Percentiles rank a stretch among this genome's conserved stretches.
phyloP scores from a whole-genome alignment of 2,797 vertebrate genomes.

The Pipistrellus pipistrellus region DNA sequence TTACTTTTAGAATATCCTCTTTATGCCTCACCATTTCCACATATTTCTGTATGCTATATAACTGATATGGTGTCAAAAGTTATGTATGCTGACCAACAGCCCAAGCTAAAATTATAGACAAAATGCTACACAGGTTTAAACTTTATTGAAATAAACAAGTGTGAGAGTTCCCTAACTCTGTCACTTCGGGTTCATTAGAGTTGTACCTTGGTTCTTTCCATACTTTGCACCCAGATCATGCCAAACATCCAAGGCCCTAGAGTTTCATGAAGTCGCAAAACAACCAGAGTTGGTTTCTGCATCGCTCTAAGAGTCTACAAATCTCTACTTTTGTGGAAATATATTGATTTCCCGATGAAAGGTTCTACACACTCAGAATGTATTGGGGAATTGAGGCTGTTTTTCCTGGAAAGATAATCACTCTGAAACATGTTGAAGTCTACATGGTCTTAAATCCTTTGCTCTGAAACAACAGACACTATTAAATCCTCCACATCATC shows the following conservation, averaged over 20 bases:
- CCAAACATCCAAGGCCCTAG: background rate
- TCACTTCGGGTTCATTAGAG: background rate
- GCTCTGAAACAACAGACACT: constrained; percentile 64
- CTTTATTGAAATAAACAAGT: background rate
- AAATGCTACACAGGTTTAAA: background rate
- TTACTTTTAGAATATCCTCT: background rate
- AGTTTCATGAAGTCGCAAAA: constrained; percentile 2
- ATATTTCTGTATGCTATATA: background rate
- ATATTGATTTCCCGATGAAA: background rate
- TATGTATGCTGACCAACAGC: background rate
- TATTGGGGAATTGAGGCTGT: background rate
- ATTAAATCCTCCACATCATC: constrained; percentile 71
- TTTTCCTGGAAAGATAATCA: constrained; percentile 51
- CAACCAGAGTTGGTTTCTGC: background rate
- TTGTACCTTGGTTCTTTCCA: background rate
- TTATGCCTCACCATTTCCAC: background rate
- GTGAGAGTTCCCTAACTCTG: background rate
- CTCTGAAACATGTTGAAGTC: constrained; percentile 56
- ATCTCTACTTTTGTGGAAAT: background rate
- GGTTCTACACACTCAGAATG: background rate
- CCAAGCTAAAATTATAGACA: background rate
- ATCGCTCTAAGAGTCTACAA: background rate
- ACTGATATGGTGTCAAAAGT: background rate
- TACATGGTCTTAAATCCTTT: constrained; percentile 36
- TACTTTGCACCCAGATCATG: background rate